Base-by-base conservation (phyloP, 2,888 invertebrate species). In the Dolichopus griseipennis region DNA sequence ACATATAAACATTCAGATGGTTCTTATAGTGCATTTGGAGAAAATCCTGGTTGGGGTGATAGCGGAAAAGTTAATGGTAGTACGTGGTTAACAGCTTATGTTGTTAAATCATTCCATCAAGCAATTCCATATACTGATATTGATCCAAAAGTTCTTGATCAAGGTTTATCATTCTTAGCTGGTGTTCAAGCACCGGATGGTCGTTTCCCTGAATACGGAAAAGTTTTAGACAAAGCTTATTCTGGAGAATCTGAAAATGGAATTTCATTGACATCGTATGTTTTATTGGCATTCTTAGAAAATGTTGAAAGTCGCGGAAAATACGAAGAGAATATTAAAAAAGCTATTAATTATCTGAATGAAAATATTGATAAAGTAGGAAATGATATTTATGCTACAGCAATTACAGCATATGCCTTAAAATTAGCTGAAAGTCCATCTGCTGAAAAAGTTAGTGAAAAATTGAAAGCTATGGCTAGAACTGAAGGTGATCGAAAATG, bases 11-110 rank as follows among this genome's bases (percentile, higher is more conserved):
- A 90, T 73, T 82, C 85, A 0, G 87, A 89, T 69, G 92, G 92
- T 0, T 92, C 92, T 0, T 92, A 91, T 80, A 91, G 92, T 64
- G 91, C 92, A 0, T 93, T 93, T 75, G 92, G 93, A 0, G 82
- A 86, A 8, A 81, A 85, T 0, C 88, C 89, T 75, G 75, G 82
- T 0, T 52, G 52, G 52, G 52, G 52, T 52, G 52, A 52, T 18
- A 52, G 15, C 15, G 15, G 6, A 6, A 52, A 52, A 52, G 15
- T 6, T 2, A 77, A 83, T 0, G 89, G 92, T 0, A 92, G 92
- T 61, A 86, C 86, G 1, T 90, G 91, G 92, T 81, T 95, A 69
- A 93, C 94, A 1, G 93, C 94, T 0, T 94, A 94, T 77, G 92
- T 93, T 1, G 86, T 88, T 0, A 86, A 90, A 73, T 88, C 91